Evolutionary conservation across 2,797 vertebrate species (phyloP), one percentile per base, ranked within the genome.

Genomic region (Columba guinea): DNA sequence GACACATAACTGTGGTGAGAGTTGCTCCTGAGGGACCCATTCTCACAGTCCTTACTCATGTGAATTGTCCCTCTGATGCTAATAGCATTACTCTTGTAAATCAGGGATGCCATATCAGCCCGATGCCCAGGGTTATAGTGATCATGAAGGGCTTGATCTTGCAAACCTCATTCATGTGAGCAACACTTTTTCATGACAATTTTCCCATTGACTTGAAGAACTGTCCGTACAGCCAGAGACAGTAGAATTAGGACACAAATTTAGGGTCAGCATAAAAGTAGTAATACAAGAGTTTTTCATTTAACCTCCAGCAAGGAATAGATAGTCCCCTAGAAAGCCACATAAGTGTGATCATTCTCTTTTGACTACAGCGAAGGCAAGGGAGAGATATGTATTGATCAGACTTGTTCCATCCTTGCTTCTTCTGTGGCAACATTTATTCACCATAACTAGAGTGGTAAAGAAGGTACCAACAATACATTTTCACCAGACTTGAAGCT

Each of bases 1-100:
- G 94, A 74, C 60, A 41, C 89, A 83, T 91, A 95, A 92, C 89
- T 64, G 79, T 53, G 78, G 71, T 28, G 78, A 8, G 82, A 92
- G 95, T 95, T 77, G 94, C 93, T 95, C 95, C 92, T 93, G 53
- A 89, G 95, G 92, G 96, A n/a, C 90, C 53, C 86, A 85, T 96
- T 95, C 75, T 81, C 75, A 35, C 81, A 34, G 49, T 41, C 67
- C 87, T 95, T 35, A 75, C 87, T 96, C 84, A 74, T 88, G 84
- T 89, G 89, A 91, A 95, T 94, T 74, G 89, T 68, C 78, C 93
- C 94, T 93, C 2, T 56, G 94, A 77, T 95, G 65, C 87, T 94
- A 62, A 80, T 89, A 81, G 92, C 81, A 95, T 93, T 58, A 13
- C 84, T 87, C 90, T 27, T 94, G 75, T 93, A 95, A 94, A 91